Evolutionary conservation across 2,113 vertebrate species (phyloP).

Genomic region (Platysternon megacephalum): DNA sequence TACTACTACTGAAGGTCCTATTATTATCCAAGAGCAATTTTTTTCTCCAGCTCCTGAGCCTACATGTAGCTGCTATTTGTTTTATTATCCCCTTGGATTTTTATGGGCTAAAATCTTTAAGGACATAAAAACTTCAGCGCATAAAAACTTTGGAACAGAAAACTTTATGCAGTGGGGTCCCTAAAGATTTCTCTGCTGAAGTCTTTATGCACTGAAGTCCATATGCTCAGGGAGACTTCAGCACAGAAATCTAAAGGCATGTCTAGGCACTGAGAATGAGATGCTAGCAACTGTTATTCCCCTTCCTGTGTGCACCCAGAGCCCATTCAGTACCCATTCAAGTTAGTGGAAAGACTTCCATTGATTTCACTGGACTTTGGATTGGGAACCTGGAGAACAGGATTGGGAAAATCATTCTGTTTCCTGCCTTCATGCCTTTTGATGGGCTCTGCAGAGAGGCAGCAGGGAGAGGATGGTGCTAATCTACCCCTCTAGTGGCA

Average conservation of each 20-base stretch:
- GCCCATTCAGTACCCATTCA: neutral
- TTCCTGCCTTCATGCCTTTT: neutral
- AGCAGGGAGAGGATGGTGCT: neutral
- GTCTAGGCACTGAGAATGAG: neutral
- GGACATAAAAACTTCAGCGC: conserved; percentile 39
- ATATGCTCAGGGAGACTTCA: neutral
- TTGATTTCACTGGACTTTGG: neutral
- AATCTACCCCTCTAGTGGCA: no score
- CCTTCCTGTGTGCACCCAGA: neutral
- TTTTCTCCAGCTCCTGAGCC: neutral
- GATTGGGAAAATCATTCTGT: neutral
- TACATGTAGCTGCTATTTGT: conserved; percentile 34
- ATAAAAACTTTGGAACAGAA: conserved; percentile 65
- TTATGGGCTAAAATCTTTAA: conserved; percentile 52
- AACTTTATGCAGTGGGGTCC: conserved; percentile 46
- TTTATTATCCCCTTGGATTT: conserved; percentile 63
- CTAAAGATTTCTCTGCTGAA: conserved; percentile 22
- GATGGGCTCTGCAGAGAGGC: neutral
- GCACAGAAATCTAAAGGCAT: neutral
- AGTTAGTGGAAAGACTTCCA: neutral
- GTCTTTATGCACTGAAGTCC: neutral
- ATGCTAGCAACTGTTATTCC: neutral
- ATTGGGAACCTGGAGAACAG: neutral
- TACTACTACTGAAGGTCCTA: conserved; percentile 9
- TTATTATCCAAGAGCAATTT: conserved; percentile 38